Base-by-base conservation (phyloP, 1,140 invertebrate species). In the Leptopilina clavipes region DNA sequence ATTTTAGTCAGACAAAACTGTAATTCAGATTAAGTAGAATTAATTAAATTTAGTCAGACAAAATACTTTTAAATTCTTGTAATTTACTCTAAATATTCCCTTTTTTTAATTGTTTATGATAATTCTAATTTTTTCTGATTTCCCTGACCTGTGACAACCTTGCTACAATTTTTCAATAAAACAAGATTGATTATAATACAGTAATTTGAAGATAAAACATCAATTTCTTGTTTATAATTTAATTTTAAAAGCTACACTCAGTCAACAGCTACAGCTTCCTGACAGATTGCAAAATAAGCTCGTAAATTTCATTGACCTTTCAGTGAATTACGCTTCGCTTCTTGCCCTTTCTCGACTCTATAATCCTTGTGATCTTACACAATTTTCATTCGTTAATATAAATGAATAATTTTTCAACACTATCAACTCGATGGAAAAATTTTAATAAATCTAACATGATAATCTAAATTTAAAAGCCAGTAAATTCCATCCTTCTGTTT, bases 221-320 rank as follows among this genome's bases (percentile, higher is more conserved):
- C 37, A 52, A 52, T 17, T 17, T 17, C 6, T 3, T 17, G 14
- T 17, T 52, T 52, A 52, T 65, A 65, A 65, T 65, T 65, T 31
- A 12, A 31, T 65, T 25, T 65, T 25, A 14, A 22, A 65, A 31
- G 56, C 48, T 3, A n/a, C 14, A 17, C 48, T 17, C 48, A 52
- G n/a, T 52, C 17, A 52, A 40, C 7, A 52, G 48, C 48, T 52
- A 0, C 19, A 7, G 56, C 56, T 65, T 65, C 22, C 11, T 25
- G 56, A 65, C 19, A 11, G 18, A 31, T 65, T 65, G 56, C 19
- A 65, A 65, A 59, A 65, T 31, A 22, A 22, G 56, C 56, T 65
- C 56, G 56, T 65, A 65, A 25, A 65, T 65, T 65, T 31, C 3
- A 31, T 65, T n/a, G 56, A 65, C 56, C 22, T 65, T 65, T 22